Evolutionary conservation across 1,140 invertebrate species (phyloP), one percentile per base, ranked within the genome.

Genomic region (Armadillidium nasatum): DNA sequence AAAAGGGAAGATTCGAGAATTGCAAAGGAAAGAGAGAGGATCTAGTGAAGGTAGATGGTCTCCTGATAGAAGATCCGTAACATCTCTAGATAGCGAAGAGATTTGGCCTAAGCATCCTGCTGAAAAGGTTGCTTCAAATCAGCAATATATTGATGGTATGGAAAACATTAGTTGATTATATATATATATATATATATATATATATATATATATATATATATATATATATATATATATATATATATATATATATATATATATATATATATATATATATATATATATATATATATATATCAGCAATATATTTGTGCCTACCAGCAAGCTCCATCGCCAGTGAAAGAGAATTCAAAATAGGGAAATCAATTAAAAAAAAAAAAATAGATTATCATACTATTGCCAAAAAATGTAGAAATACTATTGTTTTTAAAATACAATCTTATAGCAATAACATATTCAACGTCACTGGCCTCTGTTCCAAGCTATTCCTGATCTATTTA

Each of bases 1-100:
- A 73, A 76, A 75, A 54, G 79, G 75, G 60, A 76, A 77, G 60
- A 79, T 79, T 71, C 43, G 69, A 45, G 72, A 78, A 46, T 69
- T 71, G 13, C 68, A 71, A 68, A 75, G 70, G 10, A 23, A 72
- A 4, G 76, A 78, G 19, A 74, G 74, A 74, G 71, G 74, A 44
- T 69, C 54, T 45, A 69, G 67, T 33, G 66, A 76, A 74, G 33
- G 50, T 2, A 60, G 50, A 7, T 60, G 50, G 50, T 13, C 50
- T 19, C 11, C 19, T 60, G 50, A 19, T 3, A 60, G 11, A 60
- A 60, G 50, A 69, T 44, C 21, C 21, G 10, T n/a, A 13, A 72
- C 76, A 13, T 68, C 33, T 68, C n/a, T 23, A 21, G 33, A 23
- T 10, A 22, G n/a, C 33, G 70, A n/a, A 33, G 44, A 43, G 11